A percentile compares a stretch with the other conserved stretches of the same genome.
phyloP scores from a whole-genome alignment of 2,113 vertebrate genomes.

The Melanerpes aurifrons region DNA sequence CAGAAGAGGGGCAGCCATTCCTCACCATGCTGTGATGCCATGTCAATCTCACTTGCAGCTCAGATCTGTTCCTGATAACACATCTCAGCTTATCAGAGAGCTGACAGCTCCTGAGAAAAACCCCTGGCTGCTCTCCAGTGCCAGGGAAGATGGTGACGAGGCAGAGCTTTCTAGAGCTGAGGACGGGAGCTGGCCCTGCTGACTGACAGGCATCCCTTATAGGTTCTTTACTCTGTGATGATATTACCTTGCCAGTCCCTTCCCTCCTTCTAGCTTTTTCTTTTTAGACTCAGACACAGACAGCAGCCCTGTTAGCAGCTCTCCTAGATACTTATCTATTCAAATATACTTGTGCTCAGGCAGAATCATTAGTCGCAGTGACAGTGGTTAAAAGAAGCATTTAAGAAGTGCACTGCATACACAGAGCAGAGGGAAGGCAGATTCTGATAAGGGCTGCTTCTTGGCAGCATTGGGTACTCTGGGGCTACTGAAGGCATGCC shows the following conservation, averaged over 20 bases:
- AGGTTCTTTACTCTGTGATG: background rate
- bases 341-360: conserved; percentile 44
- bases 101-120: conserved; percentile 34
- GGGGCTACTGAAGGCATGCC: background rate
- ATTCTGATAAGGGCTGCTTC: background rate
- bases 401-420: conserved; percentile 3
- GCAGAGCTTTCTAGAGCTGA: background rate
- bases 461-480: background rate
- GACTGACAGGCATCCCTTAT: background rate
- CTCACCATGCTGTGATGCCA: background rate
- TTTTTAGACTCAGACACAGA: background rate
- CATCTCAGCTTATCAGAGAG: background rate
- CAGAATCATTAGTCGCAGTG: conserved; percentile 41
- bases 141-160: background rate
- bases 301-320: conserved; percentile 2
- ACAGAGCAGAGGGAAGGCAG: background rate
- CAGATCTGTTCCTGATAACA: background rate
- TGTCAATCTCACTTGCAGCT: background rate
- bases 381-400: conserved; percentile 45
- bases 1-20: background rate
- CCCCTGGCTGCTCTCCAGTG: background rate
- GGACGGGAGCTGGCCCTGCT: background rate
- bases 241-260: background rate
- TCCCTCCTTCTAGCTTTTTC: background rate
- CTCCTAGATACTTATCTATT: conserved; percentile 64